Evolutionary conservation across 2,888 invertebrate species (phyloP).

Genomic region (Drosophila parthenogenetica): DNA sequence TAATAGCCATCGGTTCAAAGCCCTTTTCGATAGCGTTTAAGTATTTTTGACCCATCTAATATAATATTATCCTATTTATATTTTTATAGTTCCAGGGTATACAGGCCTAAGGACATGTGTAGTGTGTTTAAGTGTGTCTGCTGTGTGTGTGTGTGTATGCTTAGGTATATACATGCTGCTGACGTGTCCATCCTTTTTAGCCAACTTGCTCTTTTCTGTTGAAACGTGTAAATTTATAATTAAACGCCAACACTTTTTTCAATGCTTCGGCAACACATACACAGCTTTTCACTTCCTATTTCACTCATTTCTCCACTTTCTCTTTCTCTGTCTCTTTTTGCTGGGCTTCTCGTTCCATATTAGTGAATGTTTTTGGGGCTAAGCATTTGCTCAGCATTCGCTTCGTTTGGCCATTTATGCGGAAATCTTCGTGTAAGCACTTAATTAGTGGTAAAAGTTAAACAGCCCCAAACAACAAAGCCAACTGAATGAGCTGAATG

Average conservation of each 20-base stretch:
- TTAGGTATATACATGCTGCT: conserved; percentile 49
- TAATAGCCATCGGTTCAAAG: not conserved
- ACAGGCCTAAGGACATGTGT: conserved; percentile 29
- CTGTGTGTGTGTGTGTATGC: conserved; percentile 9
- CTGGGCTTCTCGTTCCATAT: conserved; percentile 17
- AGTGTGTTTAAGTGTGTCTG: conserved; percentile 28
- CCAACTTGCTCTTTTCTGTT: conserved; percentile 74
- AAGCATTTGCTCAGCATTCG: conserved; percentile 29
- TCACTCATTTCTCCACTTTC: not conserved
- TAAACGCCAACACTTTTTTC: conserved; percentile 73
- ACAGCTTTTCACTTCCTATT: conserved; percentile 27
- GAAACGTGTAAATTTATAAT: conserved; percentile 78
- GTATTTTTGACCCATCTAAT: not conserved
- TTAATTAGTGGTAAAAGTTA: conserved; percentile 80
- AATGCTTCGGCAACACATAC: conserved; percentile 38
- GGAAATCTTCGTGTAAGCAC: conserved; percentile 79
- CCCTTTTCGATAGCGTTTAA: conserved; percentile 5
- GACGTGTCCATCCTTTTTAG: conserved; percentile 71
- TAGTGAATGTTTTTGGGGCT: conserved; percentile 11
- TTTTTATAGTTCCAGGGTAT: conserved; percentile 10
- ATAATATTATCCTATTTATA: conserved; percentile 9
- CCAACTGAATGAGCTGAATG: conserved; percentile 10
- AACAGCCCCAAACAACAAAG: conserved; percentile 55
- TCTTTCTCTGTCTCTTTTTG: not conserved
- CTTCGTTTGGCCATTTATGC: conserved; percentile 55